Base-by-base conservation (phyloP, 2,797 vertebrate species). In the Tapirus indicus region DNA sequence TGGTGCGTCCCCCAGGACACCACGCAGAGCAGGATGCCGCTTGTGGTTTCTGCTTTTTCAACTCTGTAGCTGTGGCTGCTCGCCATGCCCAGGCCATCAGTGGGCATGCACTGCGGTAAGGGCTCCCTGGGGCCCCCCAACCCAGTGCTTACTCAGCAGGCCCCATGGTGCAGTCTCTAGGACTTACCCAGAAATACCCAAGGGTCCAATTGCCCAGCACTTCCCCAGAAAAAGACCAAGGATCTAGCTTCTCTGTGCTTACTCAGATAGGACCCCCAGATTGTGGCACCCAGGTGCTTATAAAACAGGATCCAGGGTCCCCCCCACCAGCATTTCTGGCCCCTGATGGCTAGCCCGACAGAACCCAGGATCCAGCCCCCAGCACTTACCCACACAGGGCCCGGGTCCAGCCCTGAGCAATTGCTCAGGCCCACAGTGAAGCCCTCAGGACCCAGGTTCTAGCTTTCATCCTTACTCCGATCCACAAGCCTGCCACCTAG, bases 1-100 rank as follows among this genome's bases (percentile, higher is more conserved):
- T 99, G 5, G 99, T 99, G 0, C 99, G 99, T 0, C 99, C 99
- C 10, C 99, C 99, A 0, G 99, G 99, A 13, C 99, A 99, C 95
- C 99, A 99, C 1, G 99, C 99, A 0, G 99, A 99, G 98, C 93
- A 56, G 44, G 98, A 99, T 27, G 68, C 96, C 0, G 99, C 99
- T 7, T 99, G 99, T 1, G 99, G 99, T 3, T 99, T 99, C 98
- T 99, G 99, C 96, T 99, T 99, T 98, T 99, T 99, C 98, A 99
- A 99, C 98, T 99, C 99, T 0, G 99, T 99, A 0, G 99, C 99
- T 0, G 98, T 99, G 44, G 97, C 99, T 0, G 99, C 99, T 25
- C 99, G 99, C 44, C 99, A 99, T 4, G 99, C 99, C 2, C 99
- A 99, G 97, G 98, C 98, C 68, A 95, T 99, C 64, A 98, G 98